phyloP scores from a whole-genome alignment of 92 coral and sea anemone species.

The Scolanthus callimorphus region DNA sequence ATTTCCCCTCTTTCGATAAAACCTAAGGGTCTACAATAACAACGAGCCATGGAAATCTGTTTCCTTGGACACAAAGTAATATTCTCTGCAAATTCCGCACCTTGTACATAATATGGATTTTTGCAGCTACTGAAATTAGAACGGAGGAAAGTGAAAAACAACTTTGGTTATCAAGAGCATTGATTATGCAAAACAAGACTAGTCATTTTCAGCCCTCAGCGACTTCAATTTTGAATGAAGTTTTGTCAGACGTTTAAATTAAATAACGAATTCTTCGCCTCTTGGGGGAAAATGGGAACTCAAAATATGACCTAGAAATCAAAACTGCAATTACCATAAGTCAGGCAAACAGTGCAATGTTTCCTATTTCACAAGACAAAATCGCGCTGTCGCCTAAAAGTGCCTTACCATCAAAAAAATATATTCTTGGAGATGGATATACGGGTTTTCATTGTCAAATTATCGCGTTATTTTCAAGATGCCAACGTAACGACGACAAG shows the following conservation, averaged over 20 bases:
- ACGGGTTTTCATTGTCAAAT: not conserved
- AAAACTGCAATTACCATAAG: not conserved
- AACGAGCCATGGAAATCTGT: not conserved
- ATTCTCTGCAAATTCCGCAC: too few relatives aligned
- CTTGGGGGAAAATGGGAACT: not conserved
- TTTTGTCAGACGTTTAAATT: not conserved
- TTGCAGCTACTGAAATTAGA: not conserved
- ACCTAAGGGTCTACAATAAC: not conserved
- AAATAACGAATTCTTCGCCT: not conserved
- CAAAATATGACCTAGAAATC: not conserved
- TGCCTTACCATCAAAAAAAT: too few relatives aligned
- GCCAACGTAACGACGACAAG: not conserved
- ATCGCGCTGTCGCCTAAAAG: too few relatives aligned
- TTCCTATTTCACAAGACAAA: too few relatives aligned
- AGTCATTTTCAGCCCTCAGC: too few relatives aligned
- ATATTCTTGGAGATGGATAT: not conserved
- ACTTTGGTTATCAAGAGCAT: not conserved
- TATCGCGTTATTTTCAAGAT: not conserved
- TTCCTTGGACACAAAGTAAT: too few relatives aligned
- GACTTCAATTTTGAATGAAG: too few relatives aligned
- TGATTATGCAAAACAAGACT: not conserved
- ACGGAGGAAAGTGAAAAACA: not conserved
- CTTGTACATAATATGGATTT: too few relatives aligned
- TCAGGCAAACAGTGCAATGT: not conserved
- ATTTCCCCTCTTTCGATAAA: too few relatives aligned